Evolutionary conservation across 2,113 vertebrate genomes (phyloP), one percentile per base, ranked within the genome.

Genomic region (Hippocampus guttulatus): DNA sequence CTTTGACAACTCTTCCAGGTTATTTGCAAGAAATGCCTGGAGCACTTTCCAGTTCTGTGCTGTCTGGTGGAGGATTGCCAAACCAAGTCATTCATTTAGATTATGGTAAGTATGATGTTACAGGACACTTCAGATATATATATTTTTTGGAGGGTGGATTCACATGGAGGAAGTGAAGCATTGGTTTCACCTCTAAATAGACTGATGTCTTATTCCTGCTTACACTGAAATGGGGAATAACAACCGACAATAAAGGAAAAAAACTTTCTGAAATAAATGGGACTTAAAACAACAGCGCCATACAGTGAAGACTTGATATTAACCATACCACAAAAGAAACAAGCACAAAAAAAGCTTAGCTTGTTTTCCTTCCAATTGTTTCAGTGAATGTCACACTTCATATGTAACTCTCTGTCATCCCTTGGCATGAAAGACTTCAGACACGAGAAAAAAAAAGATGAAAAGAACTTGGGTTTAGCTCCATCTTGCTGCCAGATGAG

Each of bases 341-440:
- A n/a, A 49, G 15, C 14, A 49, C 14, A 49, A 49, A 41, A 41
- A 64, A 40, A 41, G 58, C 15, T 38, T 61, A 61, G 33, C 58
- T 33, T n/a, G 55, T 52, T 84, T 85, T 87, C 68, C 80, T 14
- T 87, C 84, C 16, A 61, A 74, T 79, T 76, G 38, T 66, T 77
- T 71, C 58, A 67, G n/a, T 67, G 18, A 83, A 75, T 71, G 68
- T 55, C 62, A 61, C 30, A 68, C 63, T 70, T 62, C 77, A 67
- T 68, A 45, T 64, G 70, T 49, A 54, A 65, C 51, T 25, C 66
- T 70, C 40, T 43, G 71, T 90, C 89, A 86, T 69, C 79, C 74
- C 70, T 83, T 84, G 89, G 88, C 90, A 88, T 88, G 87, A 88
- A 87, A 80, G 69, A 90, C 86, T 88, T 80, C 80, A 65, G 76